Evolutionary conservation across 2,113 vertebrate species (phyloP), one percentile per base, ranked within the genome.

Genomic region (Camelus bactrianus): DNA sequence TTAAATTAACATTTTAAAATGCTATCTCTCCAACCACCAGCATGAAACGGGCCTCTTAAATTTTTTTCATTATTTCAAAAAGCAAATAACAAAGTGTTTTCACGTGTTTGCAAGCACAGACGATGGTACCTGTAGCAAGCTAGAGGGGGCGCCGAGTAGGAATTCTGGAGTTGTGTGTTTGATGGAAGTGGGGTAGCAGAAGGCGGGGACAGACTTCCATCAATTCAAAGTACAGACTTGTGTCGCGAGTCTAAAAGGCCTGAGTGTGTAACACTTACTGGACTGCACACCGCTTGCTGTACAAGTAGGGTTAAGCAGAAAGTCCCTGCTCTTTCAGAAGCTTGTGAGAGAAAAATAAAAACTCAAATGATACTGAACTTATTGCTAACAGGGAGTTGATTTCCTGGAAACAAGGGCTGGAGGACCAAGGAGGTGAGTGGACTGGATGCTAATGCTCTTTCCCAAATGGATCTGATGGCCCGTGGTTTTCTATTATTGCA

Each of bases 401-500:
- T 98, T 98, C 97, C 97, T 94, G 94, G 96, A 97, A 97, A 69
- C 86, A 60, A 54, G 82, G 6, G 56, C 89, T 76, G 46, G 52
- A 86, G 46, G 73, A 86, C 91, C 46, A 62, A 86, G 46, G 15
- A 58, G 76, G 83, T 80, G 73, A 46, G 69, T 46, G 22, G 46
- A 60, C 9, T 3, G 69, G 79, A 95, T 15, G 95, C 82, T 96
- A 95, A 96, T 86, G 73, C n/a, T 93, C 67, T 93, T 96, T 94
- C 82, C 95, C 97, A 89, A 87, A 97, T 95, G 95, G 94, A 96
- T 67, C 89, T 96, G 97, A 97, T 13, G 58, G 95, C 73, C n/a
- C 3, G 26, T 50, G 94, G 94, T 93, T 97, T 95, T 91, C 95
- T 91, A 50, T 96, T 96, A 96, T 58, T 95, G 93, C 67, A 54